A percentile compares a stretch with the other conserved stretches of the same genome.
Conservation (phyloP, 2,888 invertebrate species). For the Pachliopta kotzebuea region DNA sequence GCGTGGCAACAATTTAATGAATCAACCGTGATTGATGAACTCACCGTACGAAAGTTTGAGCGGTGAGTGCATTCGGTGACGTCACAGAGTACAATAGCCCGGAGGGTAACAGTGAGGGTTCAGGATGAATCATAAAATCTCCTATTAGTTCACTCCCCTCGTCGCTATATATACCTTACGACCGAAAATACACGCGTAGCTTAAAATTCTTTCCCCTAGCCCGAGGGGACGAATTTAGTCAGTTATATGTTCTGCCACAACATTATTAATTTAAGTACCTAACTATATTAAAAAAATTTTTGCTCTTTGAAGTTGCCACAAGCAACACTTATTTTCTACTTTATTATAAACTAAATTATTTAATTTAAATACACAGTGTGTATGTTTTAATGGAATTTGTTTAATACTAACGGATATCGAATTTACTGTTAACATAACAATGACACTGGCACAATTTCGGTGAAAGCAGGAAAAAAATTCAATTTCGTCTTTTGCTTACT, state of each 20-base stretch:
- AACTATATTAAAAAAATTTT: not conserved
- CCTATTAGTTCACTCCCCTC: conserved; percentile 68
- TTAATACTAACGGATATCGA: not conserved
- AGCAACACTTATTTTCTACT: not conserved
- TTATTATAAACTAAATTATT: not conserved
- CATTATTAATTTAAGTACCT: not conserved
- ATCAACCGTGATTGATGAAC: conserved; percentile 51
- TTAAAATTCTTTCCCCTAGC: conserved; percentile 17
- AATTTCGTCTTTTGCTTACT: not conserved
- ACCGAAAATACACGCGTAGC: conserved; percentile 45
- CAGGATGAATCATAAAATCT: conserved; percentile 75
- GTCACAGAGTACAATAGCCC: conserved; percentile 60
- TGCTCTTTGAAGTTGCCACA: too few relatives aligned
- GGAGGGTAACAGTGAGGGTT: conserved; percentile 68
- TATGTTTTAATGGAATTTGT: not conserved
- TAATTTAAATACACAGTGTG: not conserved
- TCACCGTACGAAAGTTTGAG: conserved; percentile 47
- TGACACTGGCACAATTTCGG: not conserved
- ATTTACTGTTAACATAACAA: not conserved
- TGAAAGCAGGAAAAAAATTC: conserved; percentile 7
- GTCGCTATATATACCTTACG: conserved; percentile 58
- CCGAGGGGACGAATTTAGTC: conserved; percentile 15
- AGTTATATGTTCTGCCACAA: not conserved
- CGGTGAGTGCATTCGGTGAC: conserved; percentile 64
- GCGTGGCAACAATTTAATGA: conserved; percentile 38